Evolutionary conservation across 2,113 vertebrate genomes (phyloP), one percentile per base, ranked within the genome.

Genomic region (Vireo altiloquus): DNA sequence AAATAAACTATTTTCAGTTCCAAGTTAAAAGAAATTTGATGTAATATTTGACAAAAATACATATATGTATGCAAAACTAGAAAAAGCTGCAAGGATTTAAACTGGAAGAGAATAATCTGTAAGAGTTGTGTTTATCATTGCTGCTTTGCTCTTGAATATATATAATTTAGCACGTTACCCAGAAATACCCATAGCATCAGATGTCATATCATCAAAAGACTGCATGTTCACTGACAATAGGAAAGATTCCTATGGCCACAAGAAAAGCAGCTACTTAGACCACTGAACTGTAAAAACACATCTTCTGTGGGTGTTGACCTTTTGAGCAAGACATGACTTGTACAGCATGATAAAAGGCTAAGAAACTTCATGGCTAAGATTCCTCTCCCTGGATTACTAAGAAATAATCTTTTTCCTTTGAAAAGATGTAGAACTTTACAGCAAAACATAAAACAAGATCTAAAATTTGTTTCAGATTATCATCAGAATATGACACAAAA

Each of bases 261-360:
- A 74, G 68, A 81, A 92, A 90, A 83, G 50, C 71, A 90, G 42
- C 60, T 80, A 27, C 83, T 86, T 50, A 61, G 64, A 71, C 47
- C 47, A 69, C 46, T 53, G 59, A 78, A 69, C 28, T 50, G 39
- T 56, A 86, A 46, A 86, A 76, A 63, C 24, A 0, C 64, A 81
- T 28, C 19, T 92, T 89, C 60, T 68, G 92, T 92, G 91, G 86
- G 76, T 83, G 91, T 78, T 92, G 82, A 94, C 83, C 83, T 95
- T 94, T 90, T 13, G 44, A 82, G 83, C 64, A 96, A 81, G 94
- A 59, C 76, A 84, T 68, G 75, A 77, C 72, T 88, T 25, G 72
- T 47, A 52, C 33, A 70, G 57, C 49, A 31, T 7, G 61, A 63
- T 56, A 90, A 84, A 89, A 95, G 59, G 16, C 72, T 86, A 83